Evolutionary conservation across 2,888 invertebrate genomes (phyloP).

Genomic region (Colletes collaris): DNA sequence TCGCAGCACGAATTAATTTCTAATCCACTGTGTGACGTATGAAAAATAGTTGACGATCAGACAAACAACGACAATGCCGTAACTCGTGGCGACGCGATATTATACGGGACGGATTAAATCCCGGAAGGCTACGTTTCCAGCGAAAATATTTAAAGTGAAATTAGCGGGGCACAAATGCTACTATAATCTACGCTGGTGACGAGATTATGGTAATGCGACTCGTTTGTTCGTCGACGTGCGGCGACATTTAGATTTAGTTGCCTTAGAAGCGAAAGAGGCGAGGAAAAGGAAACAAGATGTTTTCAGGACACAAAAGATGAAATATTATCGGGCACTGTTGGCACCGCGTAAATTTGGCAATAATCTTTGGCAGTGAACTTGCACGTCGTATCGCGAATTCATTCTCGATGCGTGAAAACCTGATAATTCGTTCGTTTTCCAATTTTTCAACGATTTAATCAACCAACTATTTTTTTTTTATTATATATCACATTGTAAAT

Average conservation of each 20-base stretch:
- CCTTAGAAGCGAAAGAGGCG: not conserved
- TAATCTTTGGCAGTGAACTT: not conserved
- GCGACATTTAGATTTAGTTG: slow-evolving; percentile 45
- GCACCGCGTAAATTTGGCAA: not conserved
- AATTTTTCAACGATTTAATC: not conserved
- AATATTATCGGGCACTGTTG: not conserved
- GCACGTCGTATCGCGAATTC: not conserved
- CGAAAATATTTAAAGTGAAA: slow-evolving; percentile 49
- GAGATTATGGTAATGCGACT: slow-evolving; percentile 62
- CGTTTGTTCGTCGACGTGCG: slow-evolving; percentile 39
- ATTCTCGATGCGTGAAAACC: too few relatives aligned
- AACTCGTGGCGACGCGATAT: too few relatives aligned
- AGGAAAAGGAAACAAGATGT: slow-evolving; percentile 9
- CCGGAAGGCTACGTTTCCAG: too few relatives aligned
- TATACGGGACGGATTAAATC: too few relatives aligned
- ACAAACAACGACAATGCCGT: too few relatives aligned
- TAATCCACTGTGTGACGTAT: too few relatives aligned
- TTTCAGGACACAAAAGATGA: slow-evolving; percentile 2
- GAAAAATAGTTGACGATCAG: too few relatives aligned
- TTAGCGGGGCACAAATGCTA: slow-evolving; percentile 34
- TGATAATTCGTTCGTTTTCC: not conserved
- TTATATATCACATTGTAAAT: too few relatives aligned
- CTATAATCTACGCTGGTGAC: slow-evolving; percentile 21
- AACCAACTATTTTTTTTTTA: too few relatives aligned
- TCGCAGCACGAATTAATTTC: too few relatives aligned